Base-by-base conservation (phyloP, 2,113 vertebrate genomes). In the Suricata suricatta region DNA sequence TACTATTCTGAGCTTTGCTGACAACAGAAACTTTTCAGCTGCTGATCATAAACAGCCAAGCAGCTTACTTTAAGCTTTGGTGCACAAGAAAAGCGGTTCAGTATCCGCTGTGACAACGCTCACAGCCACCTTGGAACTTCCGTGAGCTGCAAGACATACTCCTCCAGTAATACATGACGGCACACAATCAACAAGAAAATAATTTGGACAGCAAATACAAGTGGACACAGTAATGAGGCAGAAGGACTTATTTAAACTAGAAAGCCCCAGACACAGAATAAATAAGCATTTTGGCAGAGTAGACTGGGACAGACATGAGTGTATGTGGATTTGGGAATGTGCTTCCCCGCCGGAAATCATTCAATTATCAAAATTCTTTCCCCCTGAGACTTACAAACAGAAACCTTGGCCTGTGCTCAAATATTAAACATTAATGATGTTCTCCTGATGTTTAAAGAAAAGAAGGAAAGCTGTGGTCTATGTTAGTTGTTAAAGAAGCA, bases 1-100 rank as follows among this genome's bases (percentile, higher is more conserved):
- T 97, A 66, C 66, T 86, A 88, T 94, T 98, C 97, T 95, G 96
- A 96, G 94, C 52, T 88, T 92, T 98, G 89, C 88, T 98, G 92
- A 98, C 94, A 98, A 97, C 96, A 97, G 98, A 97, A 97, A 90
- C 90, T 94, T 98, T 98, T 98, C 97, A 98, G 98, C 96, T 98
- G 98, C 96, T 97, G 92, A 71, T 92, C 71, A 97, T 80, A 97
- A 97, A 96, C 84, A 89, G 50, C 41, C 71, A 19, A 35, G 81
- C 95, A 90, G 52, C 72, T 88, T 88, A 72, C 66, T 96, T 90
- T 92, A 29, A 52, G 81, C 93, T 98, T 97, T 94, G 96, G 69
- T 82, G 85, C n/a, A 29, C 14, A 96, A 91, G 87, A 82, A 84
- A 93, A 91, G 97, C 31, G 54, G 95, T 97, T 97, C 86, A 82